Evolutionary conservation across 2,888 invertebrate species (phyloP).

Genomic region (Heliconius sara): DNA sequence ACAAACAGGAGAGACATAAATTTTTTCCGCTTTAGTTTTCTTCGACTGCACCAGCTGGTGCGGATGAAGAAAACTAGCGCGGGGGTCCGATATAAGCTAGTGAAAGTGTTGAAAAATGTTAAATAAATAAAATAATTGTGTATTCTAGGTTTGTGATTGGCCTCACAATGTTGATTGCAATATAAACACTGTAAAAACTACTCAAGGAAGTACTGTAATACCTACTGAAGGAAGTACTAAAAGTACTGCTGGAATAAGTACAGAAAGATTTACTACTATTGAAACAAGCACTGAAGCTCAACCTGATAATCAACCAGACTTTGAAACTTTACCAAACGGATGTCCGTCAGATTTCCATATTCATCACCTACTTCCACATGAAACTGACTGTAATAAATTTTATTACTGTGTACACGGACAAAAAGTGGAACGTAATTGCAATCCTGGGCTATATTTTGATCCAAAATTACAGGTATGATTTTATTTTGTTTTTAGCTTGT

Average conservation of each 20-base stretch:
- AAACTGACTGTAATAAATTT: slow-evolving; percentile 67
- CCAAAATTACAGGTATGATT: slow-evolving; percentile 56
- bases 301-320: neutral
- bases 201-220: neutral
- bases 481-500: neutral
- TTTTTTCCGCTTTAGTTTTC: too few relatives aligned
- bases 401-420: slow-evolving; percentile 63
- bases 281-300: neutral
- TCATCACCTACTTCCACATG: slow-evolving; percentile 54
- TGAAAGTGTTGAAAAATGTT: too few relatives aligned
- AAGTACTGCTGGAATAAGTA: neutral
- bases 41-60: too few relatives aligned
- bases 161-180: neutral
- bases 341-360: slow-evolving; percentile 43
- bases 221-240: neutral
- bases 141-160: slow-evolving; percentile 8
- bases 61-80: too few relatives aligned
- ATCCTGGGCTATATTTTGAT: slow-evolving; percentile 58
- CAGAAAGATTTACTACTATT: slow-evolving; percentile 3
- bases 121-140: neutral
- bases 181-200: neutral
- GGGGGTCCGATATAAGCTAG: too few relatives aligned
- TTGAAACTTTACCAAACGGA: slow-evolving; percentile 32
- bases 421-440: slow-evolving; percentile 55
- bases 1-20: too few relatives aligned